These are phyloP conservation scores for Ailurus styani DNA, from an alignment of 2,113 vertebrate genomes.

Conservation along the genomic window DNA sequence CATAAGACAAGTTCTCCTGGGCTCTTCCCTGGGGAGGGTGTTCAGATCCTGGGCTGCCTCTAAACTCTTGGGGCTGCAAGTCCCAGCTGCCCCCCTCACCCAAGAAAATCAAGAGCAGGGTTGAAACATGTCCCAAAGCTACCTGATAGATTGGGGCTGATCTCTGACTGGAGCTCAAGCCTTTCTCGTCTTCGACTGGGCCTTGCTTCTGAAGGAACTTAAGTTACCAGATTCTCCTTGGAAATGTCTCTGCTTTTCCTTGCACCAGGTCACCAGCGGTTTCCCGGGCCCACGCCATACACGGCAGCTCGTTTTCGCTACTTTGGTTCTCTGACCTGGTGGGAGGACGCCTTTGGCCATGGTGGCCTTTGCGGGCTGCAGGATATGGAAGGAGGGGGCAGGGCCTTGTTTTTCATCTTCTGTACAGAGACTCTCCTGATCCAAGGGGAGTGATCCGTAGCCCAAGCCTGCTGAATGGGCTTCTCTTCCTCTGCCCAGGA, in stretches of 20 bases:
- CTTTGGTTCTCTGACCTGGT: background rate
- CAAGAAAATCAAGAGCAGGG: background rate
- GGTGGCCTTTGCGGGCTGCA: background rate
- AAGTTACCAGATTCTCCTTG: background rate
- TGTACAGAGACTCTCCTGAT: background rate
- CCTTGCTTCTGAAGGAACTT: background rate
- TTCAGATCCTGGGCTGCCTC: background rate
- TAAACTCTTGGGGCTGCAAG: background rate
- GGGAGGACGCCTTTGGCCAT: background rate
- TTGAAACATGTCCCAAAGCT: background rate
- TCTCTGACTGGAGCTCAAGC: background rate
- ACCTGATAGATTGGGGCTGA: background rate
- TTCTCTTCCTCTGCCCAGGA: background rate
- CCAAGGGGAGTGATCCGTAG: background rate
- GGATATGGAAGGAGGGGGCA: background rate
- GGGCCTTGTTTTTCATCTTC: background rate
- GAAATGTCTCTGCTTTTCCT: background rate
- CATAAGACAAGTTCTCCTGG: background rate
- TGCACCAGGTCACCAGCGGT: background rate
- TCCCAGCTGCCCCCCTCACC: background rate
- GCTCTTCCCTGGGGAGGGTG: background rate
- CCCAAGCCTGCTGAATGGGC: background rate
- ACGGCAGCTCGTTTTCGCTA: accelerated
- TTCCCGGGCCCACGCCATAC: background rate
- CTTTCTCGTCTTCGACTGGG: background rate